Evolutionary conservation across 2,888 invertebrate genomes (phyloP).

Genomic region (Macropis europaea): DNA sequence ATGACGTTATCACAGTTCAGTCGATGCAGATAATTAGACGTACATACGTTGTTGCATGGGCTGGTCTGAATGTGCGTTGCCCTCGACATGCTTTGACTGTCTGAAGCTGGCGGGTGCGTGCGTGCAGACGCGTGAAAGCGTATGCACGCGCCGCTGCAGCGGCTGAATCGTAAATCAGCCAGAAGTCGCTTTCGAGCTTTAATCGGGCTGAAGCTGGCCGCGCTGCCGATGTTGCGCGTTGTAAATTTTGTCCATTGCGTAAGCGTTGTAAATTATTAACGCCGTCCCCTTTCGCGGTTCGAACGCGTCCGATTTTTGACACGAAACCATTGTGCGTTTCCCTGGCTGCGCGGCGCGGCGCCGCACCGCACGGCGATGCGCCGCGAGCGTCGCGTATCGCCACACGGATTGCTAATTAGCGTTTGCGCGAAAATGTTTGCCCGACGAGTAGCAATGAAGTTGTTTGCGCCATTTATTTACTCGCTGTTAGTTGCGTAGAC

Average conservation of each 20-base stretch:
- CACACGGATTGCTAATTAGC: constrained; percentile 24
- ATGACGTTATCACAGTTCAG: constrained; percentile 64
- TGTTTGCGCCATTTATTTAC: constrained; percentile 30
- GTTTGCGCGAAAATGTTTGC: constrained; percentile 27
- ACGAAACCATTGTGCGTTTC: no score
- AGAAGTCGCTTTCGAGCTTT: constrained; percentile 33
- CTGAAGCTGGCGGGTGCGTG: constrained; percentile 12
- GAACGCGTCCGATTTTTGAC: background rate
- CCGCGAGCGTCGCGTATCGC: background rate
- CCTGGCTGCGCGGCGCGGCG: no score
- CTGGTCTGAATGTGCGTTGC: constrained; percentile 16
- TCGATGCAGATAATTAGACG: constrained; percentile 66
- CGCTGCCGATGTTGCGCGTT: constrained; percentile 44
- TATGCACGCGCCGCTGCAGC: constrained; percentile 14
- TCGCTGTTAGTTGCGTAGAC: constrained; percentile 4
- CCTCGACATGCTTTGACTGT: constrained; percentile 4
- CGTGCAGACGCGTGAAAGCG: constrained; percentile 23
- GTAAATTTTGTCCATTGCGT: constrained; percentile 38
- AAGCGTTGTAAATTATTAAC: constrained; percentile 37
- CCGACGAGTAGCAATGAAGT: constrained; percentile 30
- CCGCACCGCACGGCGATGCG: background rate
- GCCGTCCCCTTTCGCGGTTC: background rate
- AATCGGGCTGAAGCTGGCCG: constrained; percentile 38
- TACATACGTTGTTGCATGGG: constrained; percentile 58
- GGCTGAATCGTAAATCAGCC: constrained; percentile 50